Evolutionary conservation across 2,113 vertebrate genomes (phyloP).

Genomic region (Cathartes aura): DNA sequence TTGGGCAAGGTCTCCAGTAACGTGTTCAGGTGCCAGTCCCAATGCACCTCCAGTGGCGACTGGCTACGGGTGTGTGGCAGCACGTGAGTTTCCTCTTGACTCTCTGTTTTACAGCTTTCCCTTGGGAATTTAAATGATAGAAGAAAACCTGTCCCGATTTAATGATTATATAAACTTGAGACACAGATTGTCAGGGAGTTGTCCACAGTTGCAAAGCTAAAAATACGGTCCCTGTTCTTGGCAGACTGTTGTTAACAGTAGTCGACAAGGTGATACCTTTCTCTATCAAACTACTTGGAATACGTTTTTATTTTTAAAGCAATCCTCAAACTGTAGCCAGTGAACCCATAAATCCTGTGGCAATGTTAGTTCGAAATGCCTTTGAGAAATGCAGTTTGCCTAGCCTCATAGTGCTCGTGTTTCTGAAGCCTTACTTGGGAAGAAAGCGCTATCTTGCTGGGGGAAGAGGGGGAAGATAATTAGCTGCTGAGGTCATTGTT

Average conservation of each 20-base stretch:
- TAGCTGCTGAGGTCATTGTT: constrained; percentile 66
- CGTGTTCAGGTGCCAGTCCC: accelerated
- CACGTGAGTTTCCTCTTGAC: not conserved
- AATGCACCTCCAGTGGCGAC: accelerated
- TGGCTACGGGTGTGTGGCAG: not conserved
- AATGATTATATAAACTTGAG: not conserved
- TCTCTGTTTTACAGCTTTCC: not conserved
- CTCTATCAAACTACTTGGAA: not conserved
- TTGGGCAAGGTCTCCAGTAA: not conserved
- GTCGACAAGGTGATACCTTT: not conserved
- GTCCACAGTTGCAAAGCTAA: not conserved
- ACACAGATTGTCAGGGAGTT: not conserved
- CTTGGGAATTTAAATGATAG: not conserved
- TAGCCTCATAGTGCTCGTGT: not conserved
- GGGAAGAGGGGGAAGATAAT: constrained; percentile 31
- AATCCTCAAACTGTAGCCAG: not conserved
- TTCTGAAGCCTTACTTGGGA: constrained; percentile 72
- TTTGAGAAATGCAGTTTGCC: not conserved
- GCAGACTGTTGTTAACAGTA: accelerated
- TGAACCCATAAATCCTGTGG: not conserved
- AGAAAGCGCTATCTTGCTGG: not conserved
- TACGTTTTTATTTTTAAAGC: not conserved
- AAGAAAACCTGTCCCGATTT: not conserved
- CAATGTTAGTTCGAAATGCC: not conserved
- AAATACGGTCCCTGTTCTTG: not conserved